Base-by-base conservation (phyloP, 2,888 invertebrate genomes). In the Netelia inedita region DNA sequence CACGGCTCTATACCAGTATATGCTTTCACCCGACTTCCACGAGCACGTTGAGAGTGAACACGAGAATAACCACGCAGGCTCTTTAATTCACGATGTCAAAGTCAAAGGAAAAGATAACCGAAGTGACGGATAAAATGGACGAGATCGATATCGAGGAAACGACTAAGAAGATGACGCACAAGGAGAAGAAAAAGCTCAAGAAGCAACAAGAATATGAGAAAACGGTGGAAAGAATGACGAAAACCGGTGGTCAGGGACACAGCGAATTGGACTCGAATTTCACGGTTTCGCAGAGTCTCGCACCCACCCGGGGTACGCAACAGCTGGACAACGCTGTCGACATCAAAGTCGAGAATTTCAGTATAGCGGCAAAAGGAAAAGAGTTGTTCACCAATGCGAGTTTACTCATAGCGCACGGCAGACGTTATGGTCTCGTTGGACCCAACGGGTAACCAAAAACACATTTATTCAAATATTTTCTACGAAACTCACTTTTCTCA, bases 341-440 rank as follows among this genome's bases (percentile, higher is more conserved):
- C 93, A 99, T 99, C 73, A 99, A 99, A 95, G 98, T 99, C 16
- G 99, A 99, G 92, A 99, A 98, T 94, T 99, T 99, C 93, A 98
- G 98, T 82, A 99, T 99, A 89, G 96, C 98, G 21, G 99, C 99
- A 0, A 98, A 98, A 94, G 99, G 99, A 79, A 98, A 99, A 91
- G 98, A 99, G 92, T 95, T 99, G 65, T 99, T 99, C 94, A 97
- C 98, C 46, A 99, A 99, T 94, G 99, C 99, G 0, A 98, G 96
- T 93, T 94, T 99, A 46, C 94, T 98, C 73, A 99, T 99, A 89
- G 98, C 99, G 0, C 96, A 97, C 91, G 98, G 99, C 0, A 96
- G 99, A 65, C 96, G 98, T 89, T 99, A 99, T 94, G 99, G 99
- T 90, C 95, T 99, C 5, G 99, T 99, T 1, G 99, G 99, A 28